These are phyloP conservation scores for Smittia aterrima DNA, from an alignment of 2,888 invertebrate species.

Conservation along the genomic window DNA sequence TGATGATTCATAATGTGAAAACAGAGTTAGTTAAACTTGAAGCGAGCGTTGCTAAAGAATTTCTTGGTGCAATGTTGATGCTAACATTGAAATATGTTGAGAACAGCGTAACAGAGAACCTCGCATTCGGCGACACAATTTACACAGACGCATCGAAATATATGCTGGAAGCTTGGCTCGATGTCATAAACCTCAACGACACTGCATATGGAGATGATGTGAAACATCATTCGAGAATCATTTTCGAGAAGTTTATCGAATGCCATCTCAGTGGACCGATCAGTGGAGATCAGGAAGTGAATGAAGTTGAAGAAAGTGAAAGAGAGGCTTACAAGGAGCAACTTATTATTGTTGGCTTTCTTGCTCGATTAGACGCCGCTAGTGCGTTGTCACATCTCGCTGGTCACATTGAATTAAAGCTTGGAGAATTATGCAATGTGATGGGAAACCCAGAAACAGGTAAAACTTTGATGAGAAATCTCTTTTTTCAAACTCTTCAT, in stretches of 20 bases:
- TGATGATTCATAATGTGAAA: conserved; percentile 58
- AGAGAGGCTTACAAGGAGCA: conserved; percentile 67
- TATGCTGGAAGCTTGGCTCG: conserved; percentile 67
- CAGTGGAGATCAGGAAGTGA: conserved; percentile 60
- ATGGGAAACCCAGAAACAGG: conserved; percentile 47
- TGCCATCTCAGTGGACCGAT: conserved; percentile 80
- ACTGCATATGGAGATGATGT: conserved; percentile 51
- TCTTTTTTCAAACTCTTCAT: too few species aligned
- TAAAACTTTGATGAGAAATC: conserved; percentile 49
- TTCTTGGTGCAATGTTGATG: conserved; percentile 62
- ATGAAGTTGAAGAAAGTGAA: conserved; percentile 66
- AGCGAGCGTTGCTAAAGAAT: conserved; percentile 56
- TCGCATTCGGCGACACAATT: conserved; percentile 55
- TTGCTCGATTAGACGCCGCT: conserved; percentile 62
- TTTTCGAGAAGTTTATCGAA: conserved; percentile 78
- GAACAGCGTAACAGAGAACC: conserved; percentile 46
- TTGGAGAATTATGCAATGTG: conserved; percentile 47
- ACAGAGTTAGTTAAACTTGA: conserved; percentile 49
- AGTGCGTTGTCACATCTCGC: conserved; percentile 66
- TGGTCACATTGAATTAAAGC: conserved; percentile 50
- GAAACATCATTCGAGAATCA: conserved; percentile 54
- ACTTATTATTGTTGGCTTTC: conserved; percentile 69
- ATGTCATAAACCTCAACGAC: conserved; percentile 54
- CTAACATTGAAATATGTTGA: conserved; percentile 65
- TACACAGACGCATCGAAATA: conserved; percentile 69